Conservation (phyloP, 2,888 invertebrate genomes). For the Oegoconia quadripuncta region DNA sequence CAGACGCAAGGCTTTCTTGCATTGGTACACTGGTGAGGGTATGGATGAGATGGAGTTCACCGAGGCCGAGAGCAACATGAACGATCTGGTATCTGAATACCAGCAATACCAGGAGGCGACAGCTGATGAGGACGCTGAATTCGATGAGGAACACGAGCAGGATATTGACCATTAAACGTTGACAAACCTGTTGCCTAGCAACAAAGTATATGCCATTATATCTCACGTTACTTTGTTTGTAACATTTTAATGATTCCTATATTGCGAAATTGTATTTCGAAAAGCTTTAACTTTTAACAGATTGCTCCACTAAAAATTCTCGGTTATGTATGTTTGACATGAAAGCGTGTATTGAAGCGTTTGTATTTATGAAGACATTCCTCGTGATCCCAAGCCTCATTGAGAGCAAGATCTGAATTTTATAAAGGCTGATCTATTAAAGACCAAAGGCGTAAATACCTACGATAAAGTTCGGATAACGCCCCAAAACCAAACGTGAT, state of each 20-base stretch:
- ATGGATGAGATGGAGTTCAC: slow-evolving; percentile 99
- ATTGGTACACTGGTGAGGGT: slow-evolving; percentile 98
- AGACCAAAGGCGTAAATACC: slow-evolving; percentile 55
- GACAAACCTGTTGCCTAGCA: slow-evolving; percentile 27
- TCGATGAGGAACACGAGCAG: slow-evolving; percentile 87
- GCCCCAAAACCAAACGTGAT: slow-evolving; percentile 47
- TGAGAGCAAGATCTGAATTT: slow-evolving; percentile 62
- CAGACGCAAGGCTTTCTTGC: slow-evolving; percentile 97
- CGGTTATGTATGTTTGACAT: slow-evolving; percentile 54
- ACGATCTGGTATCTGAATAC: slow-evolving; percentile 93
- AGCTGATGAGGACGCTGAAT: slow-evolving; percentile 89
- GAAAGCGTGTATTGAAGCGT: slow-evolving; percentile 43
- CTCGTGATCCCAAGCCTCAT: slow-evolving; percentile 52
- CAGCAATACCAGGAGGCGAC: slow-evolving; percentile 96
- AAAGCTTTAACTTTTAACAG: slow-evolving; percentile 73
- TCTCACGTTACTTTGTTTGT: slow-evolving; percentile 63
- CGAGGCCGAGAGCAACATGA: slow-evolving; percentile 97
- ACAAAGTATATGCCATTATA: slow-evolving; percentile 67
- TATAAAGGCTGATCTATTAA: slow-evolving; percentile 62
- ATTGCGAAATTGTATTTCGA: slow-evolving; percentile 52
- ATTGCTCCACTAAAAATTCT: slow-evolving; percentile 63
- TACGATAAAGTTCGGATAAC: slow-evolving; percentile 44
- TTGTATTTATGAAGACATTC: slow-evolving; percentile 55
- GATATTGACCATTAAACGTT: slow-evolving; percentile 77
- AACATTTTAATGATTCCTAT: slow-evolving; percentile 72